Conservation (phyloP, 2,888 invertebrate species). For the Adelphocoris suturalis region DNA sequence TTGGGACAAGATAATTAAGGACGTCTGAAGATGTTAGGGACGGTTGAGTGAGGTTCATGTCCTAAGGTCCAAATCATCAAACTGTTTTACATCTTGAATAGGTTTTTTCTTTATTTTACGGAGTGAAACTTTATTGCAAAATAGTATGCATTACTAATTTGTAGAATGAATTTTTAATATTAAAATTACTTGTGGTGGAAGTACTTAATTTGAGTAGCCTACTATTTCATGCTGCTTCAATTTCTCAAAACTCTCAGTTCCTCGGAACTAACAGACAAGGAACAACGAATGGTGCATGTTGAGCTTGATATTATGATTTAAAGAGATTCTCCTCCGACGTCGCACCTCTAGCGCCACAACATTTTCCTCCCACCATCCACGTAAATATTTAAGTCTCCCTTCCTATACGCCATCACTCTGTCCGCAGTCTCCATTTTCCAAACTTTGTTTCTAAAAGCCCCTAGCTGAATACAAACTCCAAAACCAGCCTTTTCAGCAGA, state of each 20-base stretch:
- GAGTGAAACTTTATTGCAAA: no score
- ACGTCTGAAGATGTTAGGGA: no score
- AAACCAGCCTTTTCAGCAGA: neutral
- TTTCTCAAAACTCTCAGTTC: neutral
- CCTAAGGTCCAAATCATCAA: no score
- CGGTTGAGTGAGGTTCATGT: no score
- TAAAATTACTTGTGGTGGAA: no score
- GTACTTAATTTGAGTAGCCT: neutral
- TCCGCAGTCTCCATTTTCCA: neutral
- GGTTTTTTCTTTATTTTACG: no score
- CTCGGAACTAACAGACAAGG: neutral
- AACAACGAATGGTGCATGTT: neutral
- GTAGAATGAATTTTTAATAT: no score
- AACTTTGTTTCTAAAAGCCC: slow-evolving; percentile 11
- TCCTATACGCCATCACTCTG: slow-evolving; percentile 6
- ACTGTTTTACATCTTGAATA: no score
- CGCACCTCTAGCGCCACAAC: slow-evolving; percentile 38
- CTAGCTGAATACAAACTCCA: neutral
- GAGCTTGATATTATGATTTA: neutral
- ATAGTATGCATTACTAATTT: no score
- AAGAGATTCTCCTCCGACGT: slow-evolving; percentile 15
- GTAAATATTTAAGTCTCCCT: slow-evolving; percentile 31
- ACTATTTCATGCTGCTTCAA: no score
- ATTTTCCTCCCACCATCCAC: neutral
- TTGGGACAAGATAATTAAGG: no score